These are phyloP conservation scores for Sarcoramphus papa DNA, from an alignment of 2,797 vertebrate species.

Conservation along the genomic window DNA sequence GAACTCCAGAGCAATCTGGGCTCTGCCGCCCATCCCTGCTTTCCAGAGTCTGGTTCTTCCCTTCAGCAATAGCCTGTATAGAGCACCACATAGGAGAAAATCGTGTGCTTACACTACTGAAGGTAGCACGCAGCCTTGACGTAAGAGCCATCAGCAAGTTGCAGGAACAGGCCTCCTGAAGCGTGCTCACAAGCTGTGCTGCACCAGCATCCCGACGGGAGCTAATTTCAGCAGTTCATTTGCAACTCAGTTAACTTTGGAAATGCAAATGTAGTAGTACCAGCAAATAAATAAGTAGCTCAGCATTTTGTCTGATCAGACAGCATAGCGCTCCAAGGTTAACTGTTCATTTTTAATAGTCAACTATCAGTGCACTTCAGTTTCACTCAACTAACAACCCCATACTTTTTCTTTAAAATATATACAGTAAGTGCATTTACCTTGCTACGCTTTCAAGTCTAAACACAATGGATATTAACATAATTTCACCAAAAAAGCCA, in stretches of 20 bases:
- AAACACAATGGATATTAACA: background rate
- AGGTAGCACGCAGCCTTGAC: background rate
- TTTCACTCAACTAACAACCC: background rate
- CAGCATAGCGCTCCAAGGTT: accelerated
- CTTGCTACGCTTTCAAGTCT: background rate
- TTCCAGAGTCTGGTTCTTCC: background rate
- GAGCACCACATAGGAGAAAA: background rate
- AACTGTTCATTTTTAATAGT: background rate
- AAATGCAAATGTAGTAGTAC: background rate
- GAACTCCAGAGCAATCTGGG: background rate
- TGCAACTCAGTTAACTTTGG: background rate
- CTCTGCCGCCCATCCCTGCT: background rate
- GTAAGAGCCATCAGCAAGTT: accelerated
- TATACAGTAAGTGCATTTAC: background rate
- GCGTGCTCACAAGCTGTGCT: background rate
- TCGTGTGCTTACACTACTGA: accelerated
- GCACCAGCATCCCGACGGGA: background rate
- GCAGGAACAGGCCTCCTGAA: background rate
- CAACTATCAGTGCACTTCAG: background rate
- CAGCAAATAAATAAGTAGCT: background rate
- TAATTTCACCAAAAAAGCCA: background rate
- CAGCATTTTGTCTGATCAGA: background rate
- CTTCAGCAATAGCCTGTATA: accelerated
- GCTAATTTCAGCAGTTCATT: background rate
- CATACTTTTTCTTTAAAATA: background rate